Base-by-base conservation (phyloP, 1,140 invertebrate genomes). In the Temnothorax curvispinosus region DNA sequence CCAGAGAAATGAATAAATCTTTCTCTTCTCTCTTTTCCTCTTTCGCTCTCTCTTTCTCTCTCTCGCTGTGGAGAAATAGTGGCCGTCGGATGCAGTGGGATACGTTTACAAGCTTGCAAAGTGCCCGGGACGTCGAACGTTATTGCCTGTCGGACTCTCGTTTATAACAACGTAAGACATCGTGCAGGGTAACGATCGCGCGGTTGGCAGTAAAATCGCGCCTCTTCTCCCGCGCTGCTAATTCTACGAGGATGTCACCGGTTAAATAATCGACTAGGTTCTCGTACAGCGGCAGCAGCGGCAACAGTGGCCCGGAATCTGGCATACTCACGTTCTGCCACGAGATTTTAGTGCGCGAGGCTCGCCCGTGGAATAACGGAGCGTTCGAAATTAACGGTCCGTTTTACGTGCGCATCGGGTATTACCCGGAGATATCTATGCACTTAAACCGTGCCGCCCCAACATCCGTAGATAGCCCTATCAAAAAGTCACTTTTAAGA, bases 51-150 rank as follows among this genome's bases (percentile, higher is more conserved):
- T 18, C 52, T 27, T 21, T 32, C 27, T 78, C 21, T 32, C 15
- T 81, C 6, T 18, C 52, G 15, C 18, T 21, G 3, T 8, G 69
- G 18, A 84, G 80, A 75, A 75, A 74, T 62, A 84, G 56, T 54
- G 62, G 41, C 5, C 54, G 41, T 32, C 69, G 69, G 41, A 74
- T 75, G 80, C 69, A 54, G 27, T 69, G 52, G 67, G 67, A 82
- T 72, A 82, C 52, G 69, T 84, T 84, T 84, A 84, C 80, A 75
- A 84, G 80, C 69, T 75, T 75, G 80, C 69, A 75, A 84, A 84
- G 80, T 84, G 56, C 8, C 54, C 69, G 54, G 54, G 69, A 84
- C 44, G 41, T 27, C 54, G 67, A 74, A 60, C 69, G 18, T 41
- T 74, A 84, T 84, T 60, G 80, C 67, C 80, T 62, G 69, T 74